Base-by-base conservation (phyloP, 2,888 invertebrate species). In the Aspidiotus destructor region DNA sequence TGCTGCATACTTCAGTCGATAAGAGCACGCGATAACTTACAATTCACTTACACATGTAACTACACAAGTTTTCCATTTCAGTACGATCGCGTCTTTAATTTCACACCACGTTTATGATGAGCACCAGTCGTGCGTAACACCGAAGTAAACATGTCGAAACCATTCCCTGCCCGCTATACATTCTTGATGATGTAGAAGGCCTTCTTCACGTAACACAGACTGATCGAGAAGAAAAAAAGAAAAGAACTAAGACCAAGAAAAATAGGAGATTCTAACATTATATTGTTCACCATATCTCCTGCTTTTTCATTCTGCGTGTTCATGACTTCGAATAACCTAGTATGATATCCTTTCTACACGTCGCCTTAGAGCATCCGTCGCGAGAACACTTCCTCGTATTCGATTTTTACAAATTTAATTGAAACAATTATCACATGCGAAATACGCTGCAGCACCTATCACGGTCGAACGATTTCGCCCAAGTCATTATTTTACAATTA, bases 101-200 rank as follows among this genome's bases (percentile, higher is more conserved):
- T 67, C 67, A 67, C 67, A 67, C 67, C 67, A 44, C 58, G 60
- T 67, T 67, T 67, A 48, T 60, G 67, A 28, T 28, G 28, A 58
- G 52, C 67, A 60, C n/a, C 60, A 41, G 52, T 67, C 67, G 67
- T 67, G 67, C 67, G 67, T 67, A 48, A 67, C 67, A 58, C 58
- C 16, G 60, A 41, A 28, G 65, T 44, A 65, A 65, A 65, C 65
- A 65, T 48, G 55, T 42, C 48, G 44, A 58, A 58, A 44, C 28
- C n/a, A 65, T 58, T 65, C 17, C 13, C 52, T 11, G 28, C 44
- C 15, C 48, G 48, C 48, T 48, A 11, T 28, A 28, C 28, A 28
- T 28, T 28, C 28, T 28, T 28, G 28, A 28, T 5, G 28, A 28
- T 28, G 5, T 28, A 28, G 28, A 28, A 28, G 28, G 28, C 28